Conservation (phyloP, 2,888 invertebrate species). For the Caenorhabditis plicata region DNA sequence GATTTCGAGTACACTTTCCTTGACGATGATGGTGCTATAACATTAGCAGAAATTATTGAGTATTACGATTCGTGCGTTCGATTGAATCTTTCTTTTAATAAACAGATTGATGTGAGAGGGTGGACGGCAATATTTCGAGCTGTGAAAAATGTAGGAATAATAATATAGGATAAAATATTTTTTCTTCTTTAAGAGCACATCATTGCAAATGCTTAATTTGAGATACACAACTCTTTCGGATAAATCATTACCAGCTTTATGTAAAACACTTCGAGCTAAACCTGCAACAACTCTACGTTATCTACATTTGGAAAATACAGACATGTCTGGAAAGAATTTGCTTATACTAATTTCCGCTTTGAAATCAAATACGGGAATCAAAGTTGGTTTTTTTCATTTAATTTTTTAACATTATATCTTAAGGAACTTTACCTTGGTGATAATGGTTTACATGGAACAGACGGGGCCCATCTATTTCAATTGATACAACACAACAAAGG, state of each 20-base stretch:
- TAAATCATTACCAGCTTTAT: constrained; percentile 64
- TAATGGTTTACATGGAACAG: constrained; percentile 76
- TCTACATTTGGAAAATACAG: constrained; percentile 79
- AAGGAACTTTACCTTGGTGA: constrained; percentile 75
- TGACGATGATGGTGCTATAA: constrained; percentile 78
- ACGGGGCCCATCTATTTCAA: constrained; percentile 79
- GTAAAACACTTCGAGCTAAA: constrained; percentile 75
- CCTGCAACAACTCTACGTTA: constrained; percentile 73
- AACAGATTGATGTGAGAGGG: constrained; percentile 77
- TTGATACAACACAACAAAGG: constrained; percentile 77
- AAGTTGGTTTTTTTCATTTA: too few species aligned
- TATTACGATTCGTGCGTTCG: constrained; percentile 82
- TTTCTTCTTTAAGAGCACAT: constrained; percentile 71
- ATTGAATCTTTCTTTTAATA: constrained; percentile 78
- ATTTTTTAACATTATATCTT: too few species aligned
- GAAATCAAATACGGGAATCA: constrained; percentile 73
- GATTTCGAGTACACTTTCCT: constrained; percentile 75
- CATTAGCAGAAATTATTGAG: constrained; percentile 87
- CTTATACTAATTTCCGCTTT: constrained; percentile 75
- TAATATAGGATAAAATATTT: neutral
- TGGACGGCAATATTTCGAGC: constrained; percentile 82
- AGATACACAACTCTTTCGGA: constrained; percentile 74
- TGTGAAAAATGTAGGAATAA: constrained; percentile 75
- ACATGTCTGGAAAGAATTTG: constrained; percentile 77
- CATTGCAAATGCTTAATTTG: constrained; percentile 75